phyloP scores from a whole-genome alignment of 1,140 invertebrate species.

The Zaprionus gabonicus region DNA sequence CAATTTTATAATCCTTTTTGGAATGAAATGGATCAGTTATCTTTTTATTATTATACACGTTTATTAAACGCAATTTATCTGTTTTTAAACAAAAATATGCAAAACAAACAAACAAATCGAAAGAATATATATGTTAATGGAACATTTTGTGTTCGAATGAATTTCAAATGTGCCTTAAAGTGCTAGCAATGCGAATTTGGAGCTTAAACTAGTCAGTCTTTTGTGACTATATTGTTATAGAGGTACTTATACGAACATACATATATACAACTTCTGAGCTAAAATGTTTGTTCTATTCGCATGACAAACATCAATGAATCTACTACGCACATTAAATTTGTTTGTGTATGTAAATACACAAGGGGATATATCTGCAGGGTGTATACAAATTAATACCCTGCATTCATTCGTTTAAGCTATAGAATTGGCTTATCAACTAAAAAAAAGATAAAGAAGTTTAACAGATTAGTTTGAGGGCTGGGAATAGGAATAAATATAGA shows the following conservation, averaged over 20 bases:
- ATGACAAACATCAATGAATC: too few species aligned
- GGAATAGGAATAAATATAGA: too few species aligned
- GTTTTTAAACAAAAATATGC: background rate
- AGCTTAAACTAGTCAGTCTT: background rate
- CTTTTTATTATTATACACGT: background rate
- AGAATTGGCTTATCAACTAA: background rate
- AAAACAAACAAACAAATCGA: too few species aligned
- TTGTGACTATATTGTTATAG: background rate
- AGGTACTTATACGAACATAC: too few species aligned
- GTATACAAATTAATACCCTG: background rate
- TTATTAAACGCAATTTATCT: background rate
- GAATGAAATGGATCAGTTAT: background rate
- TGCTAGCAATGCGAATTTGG: too few species aligned
- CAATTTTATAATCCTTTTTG: background rate
- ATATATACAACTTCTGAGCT: too few species aligned
- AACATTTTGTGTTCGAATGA: too few species aligned
- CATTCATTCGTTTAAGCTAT: background rate
- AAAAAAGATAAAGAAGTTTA: background rate
- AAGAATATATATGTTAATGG: too few species aligned
- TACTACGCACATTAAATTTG: too few species aligned
- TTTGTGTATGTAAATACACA: background rate
- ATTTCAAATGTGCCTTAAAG: too few species aligned
- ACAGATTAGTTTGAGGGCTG: too few species aligned
- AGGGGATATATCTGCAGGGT: background rate
- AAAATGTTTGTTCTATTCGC: too few species aligned